phyloP scores from a whole-genome alignment of 2,797 vertebrate genomes.

The Phataginus tetradactyla region DNA sequence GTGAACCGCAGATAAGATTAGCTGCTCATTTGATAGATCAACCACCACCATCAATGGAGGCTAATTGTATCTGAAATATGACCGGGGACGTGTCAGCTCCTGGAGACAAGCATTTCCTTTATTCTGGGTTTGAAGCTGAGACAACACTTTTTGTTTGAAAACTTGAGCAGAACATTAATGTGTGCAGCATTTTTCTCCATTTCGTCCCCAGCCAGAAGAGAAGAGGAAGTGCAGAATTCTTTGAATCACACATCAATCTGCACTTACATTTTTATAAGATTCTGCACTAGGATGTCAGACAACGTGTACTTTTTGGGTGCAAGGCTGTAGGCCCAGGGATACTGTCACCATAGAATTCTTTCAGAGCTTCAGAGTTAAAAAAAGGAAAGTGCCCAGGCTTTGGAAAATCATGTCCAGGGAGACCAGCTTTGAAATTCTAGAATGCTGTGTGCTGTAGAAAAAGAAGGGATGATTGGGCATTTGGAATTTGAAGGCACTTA shows the following conservation, averaged over 20 bases:
- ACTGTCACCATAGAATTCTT: slow-evolving; percentile 5
- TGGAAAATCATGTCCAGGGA: slow-evolving; percentile 34
- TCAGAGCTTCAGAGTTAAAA: not conserved
- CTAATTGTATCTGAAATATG: slow-evolving; percentile 83
- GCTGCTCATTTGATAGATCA: slow-evolving; percentile 83
- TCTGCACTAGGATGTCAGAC: not conserved
- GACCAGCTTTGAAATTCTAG: slow-evolving; percentile 65
- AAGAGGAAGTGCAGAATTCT: not conserved
- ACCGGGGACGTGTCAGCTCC: slow-evolving; percentile 69
- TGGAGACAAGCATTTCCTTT: slow-evolving; percentile 72
- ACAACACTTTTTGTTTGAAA: slow-evolving; percentile 51
- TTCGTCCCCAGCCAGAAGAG: not conserved
- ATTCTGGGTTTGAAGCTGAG: slow-evolving; percentile 54
- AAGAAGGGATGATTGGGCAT: not conserved
- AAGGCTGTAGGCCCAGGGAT: not conserved
- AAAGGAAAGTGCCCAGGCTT: not conserved
- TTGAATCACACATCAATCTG: not conserved
- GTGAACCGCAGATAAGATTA: slow-evolving; percentile 88
- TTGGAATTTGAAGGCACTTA: slow-evolving; percentile 21
- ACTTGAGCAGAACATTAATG: slow-evolving; percentile 41
- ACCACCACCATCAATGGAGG: slow-evolving; percentile 78
- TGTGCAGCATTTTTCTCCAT: not conserved
- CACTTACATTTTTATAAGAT: not conserved
- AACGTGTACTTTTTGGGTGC: not conserved
- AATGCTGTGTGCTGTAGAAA: not conserved